phyloP scores from a whole-genome alignment of 2,113 vertebrate genomes.

The Psammodynastes pulverulentus region DNA sequence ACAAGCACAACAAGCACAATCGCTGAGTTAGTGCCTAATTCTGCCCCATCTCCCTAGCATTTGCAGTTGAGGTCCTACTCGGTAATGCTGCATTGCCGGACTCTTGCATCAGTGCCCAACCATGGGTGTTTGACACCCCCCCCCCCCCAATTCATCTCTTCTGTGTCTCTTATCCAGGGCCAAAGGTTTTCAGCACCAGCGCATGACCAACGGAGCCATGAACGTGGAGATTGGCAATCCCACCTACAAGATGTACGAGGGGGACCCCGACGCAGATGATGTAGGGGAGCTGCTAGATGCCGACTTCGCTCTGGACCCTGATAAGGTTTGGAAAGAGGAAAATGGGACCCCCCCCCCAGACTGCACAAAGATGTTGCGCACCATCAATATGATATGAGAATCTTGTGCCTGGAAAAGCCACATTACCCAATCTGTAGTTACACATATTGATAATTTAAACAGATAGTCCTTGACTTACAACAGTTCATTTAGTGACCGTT shows the following conservation, averaged over 20 bases:
- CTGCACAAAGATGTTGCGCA: not conserved
- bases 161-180: slow-evolving; percentile 68
- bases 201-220: slow-evolving; percentile 96
- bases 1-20: not conserved
- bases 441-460: not conserved
- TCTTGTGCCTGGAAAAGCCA: not conserved
- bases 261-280: slow-evolving; percentile 85
- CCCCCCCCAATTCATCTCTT: not conserved
- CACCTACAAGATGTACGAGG: slow-evolving; percentile 97
- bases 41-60: no score
- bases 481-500: not conserved
- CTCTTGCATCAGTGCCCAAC: not conserved
- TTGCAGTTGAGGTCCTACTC: not conserved
- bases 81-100: no score
- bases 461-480: not conserved
- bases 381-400: no score
- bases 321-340: slow-evolving; percentile 77
- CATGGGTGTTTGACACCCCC: not conserved
- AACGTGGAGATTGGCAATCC: slow-evolving; percentile 97
- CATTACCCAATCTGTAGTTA: not conserved
- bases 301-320: slow-evolving; percentile 90
- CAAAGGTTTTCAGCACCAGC: slow-evolving; percentile 96
- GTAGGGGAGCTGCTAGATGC: slow-evolving; percentile 92
- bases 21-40: not conserved
- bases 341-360: not conserved